Percentiles rank a stretch among this genome's conserved stretches.
Conservation (phyloP, 2,113 vertebrate species). For the Syrrhaptes paradoxus region DNA sequence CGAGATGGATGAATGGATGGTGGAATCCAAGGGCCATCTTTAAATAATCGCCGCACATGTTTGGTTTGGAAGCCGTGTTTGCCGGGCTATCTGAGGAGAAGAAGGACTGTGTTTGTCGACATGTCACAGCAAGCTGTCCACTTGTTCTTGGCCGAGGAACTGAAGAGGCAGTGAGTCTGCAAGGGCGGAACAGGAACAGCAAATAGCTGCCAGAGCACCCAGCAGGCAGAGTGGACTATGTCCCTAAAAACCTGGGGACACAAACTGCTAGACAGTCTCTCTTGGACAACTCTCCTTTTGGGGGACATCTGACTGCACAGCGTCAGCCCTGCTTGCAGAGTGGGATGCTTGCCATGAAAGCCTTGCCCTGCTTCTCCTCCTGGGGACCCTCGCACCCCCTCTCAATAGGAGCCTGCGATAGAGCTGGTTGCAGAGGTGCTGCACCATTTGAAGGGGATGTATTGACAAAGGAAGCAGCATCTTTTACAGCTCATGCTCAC, state of each 20-base stretch:
- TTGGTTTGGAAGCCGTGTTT: constrained; percentile 64
- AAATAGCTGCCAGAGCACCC: not conserved
- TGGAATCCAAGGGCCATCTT: constrained; percentile 49
- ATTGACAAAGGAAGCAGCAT: not conserved
- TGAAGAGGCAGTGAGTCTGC: not conserved
- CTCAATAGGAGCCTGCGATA: not conserved
- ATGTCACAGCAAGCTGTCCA: not conserved
- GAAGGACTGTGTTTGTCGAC: not conserved
- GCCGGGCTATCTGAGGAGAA: not conserved
- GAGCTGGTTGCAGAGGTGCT: not conserved
- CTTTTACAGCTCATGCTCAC: not conserved
- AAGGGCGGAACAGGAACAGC: not conserved
- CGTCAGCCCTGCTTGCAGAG: rapidly evolving
- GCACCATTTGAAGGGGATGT: not conserved
- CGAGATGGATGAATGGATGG: constrained; percentile 63
- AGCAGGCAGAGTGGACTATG: not conserved
- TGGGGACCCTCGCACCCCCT: rapidly evolving
- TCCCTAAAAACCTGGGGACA: not conserved
- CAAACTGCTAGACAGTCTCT: not conserved
- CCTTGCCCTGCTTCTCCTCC: not conserved
- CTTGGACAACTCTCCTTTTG: not conserved
- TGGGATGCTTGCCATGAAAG: not conserved
- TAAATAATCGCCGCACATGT: constrained; percentile 69
- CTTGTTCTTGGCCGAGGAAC: not conserved
- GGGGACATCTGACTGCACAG: rapidly evolving